phyloP scores from a whole-genome alignment of 2,797 vertebrate species.

The Chaetophractus vellerosus region DNA sequence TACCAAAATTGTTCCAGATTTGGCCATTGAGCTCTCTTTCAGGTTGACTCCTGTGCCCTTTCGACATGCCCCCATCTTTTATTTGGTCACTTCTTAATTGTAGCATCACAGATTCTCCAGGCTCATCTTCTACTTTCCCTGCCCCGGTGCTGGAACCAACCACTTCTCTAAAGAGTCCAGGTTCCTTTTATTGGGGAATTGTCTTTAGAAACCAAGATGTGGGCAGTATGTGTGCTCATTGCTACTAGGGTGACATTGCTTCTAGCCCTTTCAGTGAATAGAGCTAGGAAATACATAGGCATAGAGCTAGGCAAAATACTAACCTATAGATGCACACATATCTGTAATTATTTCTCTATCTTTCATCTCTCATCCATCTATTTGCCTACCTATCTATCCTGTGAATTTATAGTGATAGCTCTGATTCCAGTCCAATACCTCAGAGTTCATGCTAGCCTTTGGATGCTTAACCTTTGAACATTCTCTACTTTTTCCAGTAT shows the following conservation, averaged over 20 bases:
- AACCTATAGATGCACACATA: not conserved
- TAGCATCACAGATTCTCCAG: not conserved
- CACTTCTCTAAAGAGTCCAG: not conserved
- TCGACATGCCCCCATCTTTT: not conserved
- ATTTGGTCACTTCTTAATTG: not conserved
- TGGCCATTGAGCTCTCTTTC: not conserved
- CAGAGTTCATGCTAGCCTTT: not conserved
- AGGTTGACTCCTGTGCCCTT: not conserved
- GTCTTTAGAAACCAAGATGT: conserved; percentile 32
- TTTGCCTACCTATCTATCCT: too few relatives aligned
- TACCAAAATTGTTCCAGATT: not conserved
- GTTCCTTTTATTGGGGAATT: not conserved
- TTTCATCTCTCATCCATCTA: too few relatives aligned
- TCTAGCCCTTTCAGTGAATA: not conserved
- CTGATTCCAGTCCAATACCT: not conserved
- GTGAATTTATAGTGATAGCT: not conserved
- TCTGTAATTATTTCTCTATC: not conserved
- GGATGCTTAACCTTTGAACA: not conserved
- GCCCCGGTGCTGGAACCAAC: not conserved
- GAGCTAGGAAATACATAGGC: not conserved
- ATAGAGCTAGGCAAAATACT: not conserved
- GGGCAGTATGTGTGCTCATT: not conserved
- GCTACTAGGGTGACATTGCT: not conserved
- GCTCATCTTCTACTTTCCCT: not conserved
- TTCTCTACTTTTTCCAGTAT: not conserved